phyloP scores from a whole-genome alignment of 92 coral and sea anemone species.

The Paragorgia papillata region DNA sequence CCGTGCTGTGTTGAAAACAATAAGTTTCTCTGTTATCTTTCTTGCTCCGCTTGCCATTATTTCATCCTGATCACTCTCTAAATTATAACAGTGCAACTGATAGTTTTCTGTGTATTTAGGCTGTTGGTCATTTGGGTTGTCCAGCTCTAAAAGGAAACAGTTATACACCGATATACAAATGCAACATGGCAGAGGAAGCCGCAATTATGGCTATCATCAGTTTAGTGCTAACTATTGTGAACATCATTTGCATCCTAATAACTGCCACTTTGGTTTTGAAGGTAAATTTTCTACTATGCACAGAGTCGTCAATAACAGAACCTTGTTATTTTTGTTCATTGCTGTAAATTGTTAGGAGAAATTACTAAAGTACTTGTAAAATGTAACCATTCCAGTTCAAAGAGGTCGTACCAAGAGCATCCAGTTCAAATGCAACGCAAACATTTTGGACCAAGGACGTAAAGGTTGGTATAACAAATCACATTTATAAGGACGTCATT shows the following conservation, averaged over 20 bases:
- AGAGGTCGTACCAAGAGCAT: conserved; percentile 35
- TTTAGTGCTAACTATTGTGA: conserved; percentile 20
- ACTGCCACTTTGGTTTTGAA: conserved; percentile 29
- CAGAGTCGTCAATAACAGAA: too few relatives aligned
- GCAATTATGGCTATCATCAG: conserved; percentile 38
- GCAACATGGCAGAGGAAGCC: conserved; percentile 25
- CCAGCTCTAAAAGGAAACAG: conserved; percentile 30
- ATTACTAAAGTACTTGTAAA: background rate
- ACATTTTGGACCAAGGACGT: conserved; percentile 41
- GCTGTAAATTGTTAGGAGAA: background rate
- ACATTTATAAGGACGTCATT: too few relatives aligned
- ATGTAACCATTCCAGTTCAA: background rate
- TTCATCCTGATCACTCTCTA: too few relatives aligned
- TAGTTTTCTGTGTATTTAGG: background rate
- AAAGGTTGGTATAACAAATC: background rate
- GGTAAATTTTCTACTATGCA: too few relatives aligned
- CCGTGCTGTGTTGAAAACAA: too few relatives aligned
- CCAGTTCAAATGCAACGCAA: conserved; percentile 24
- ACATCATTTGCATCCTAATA: conserved; percentile 26
- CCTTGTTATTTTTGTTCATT: too few relatives aligned
- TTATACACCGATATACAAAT: conserved; percentile 24
- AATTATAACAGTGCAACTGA: too few relatives aligned
- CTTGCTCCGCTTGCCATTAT: too few relatives aligned
- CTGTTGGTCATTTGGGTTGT: background rate
- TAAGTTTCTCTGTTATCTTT: too few relatives aligned